Percentiles rank a stretch among this genome's conserved stretches.
phyloP scores from a whole-genome alignment of 2,888 invertebrate genomes.

The Caenorhabditis sp. region DNA sequence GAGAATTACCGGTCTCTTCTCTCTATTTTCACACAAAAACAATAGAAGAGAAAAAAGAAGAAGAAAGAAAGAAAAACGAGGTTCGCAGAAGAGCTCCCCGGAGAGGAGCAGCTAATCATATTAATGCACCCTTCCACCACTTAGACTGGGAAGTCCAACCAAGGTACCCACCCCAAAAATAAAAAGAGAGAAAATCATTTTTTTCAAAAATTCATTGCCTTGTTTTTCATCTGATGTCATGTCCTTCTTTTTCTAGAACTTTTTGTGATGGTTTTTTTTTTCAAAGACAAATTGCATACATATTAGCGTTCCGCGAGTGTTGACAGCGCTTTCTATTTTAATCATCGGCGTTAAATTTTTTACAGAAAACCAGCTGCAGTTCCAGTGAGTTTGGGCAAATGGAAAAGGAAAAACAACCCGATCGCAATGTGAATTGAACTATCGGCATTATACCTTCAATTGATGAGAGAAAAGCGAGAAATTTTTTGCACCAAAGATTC shows the following conservation, averaged over 20 bases:
- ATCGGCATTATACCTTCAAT: too few species aligned
- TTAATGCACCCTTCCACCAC: slow-evolving; percentile 54
- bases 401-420: too few species aligned
- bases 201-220: slow-evolving; percentile 10
- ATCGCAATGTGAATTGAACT: too few species aligned
- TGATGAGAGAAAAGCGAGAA: too few species aligned
- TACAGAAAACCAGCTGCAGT: too few species aligned
- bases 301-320: too few species aligned
- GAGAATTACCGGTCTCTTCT: slow-evolving; percentile 35
- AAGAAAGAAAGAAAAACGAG: slow-evolving; percentile 21
- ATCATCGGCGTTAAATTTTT: too few species aligned
- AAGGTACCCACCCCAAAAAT: slow-evolving; percentile 27
- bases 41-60: slow-evolving; percentile 32
- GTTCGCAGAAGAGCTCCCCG: slow-evolving; percentile 54
- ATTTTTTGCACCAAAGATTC: too few species aligned
- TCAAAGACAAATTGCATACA: too few species aligned
- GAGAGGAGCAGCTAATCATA: slow-evolving; percentile 62
- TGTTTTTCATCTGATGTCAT: slow-evolving; percentile 27
- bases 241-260: neutral
- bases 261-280: neutral
- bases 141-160: slow-evolving; percentile 45
- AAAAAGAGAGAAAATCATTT: slow-evolving; percentile 27
- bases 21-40: slow-evolving; percentile 30
- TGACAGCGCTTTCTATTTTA: too few species aligned
- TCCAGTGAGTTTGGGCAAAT: too few species aligned